phyloP scores from a whole-genome alignment of 2,113 vertebrate genomes.

The Xyrauchen texanus region DNA sequence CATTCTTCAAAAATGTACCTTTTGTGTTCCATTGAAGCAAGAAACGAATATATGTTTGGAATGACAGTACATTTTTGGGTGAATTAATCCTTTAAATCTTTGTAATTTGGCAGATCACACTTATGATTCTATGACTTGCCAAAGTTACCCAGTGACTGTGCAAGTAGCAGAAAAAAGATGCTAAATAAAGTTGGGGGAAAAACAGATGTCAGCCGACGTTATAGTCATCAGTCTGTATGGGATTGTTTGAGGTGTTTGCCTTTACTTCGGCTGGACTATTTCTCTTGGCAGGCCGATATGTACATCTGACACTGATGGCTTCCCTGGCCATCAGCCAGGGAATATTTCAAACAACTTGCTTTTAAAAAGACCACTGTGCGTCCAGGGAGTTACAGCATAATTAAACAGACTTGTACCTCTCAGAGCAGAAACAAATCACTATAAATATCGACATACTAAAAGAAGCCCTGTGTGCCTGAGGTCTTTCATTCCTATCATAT shows the following conservation, averaged over 20 bases:
- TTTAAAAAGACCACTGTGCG: constrained; percentile 21
- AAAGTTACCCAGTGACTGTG: constrained; percentile 18
- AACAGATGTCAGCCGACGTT: background rate
- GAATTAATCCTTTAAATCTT: no score
- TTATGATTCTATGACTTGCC: background rate
- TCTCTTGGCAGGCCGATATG: constrained; percentile 34
- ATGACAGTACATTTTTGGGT: no score
- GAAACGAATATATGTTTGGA: no score
- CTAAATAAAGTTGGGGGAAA: background rate
- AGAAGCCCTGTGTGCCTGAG: constrained; percentile 10
- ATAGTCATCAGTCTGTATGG: background rate
- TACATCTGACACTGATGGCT: constrained; percentile 46
- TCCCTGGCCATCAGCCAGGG: constrained; percentile 40
- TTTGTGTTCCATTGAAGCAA: no score
- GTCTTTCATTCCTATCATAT: background rate
- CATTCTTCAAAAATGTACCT: no score
- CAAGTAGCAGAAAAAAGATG: background rate
- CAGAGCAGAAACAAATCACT: constrained; percentile 33
- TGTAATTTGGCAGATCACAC: no score
- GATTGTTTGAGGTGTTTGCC: constrained; percentile 31
- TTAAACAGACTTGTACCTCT: constrained; percentile 42
- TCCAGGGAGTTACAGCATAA: constrained; percentile 31
- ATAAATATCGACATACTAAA: constrained; percentile 46
- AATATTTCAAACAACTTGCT: constrained; percentile 45
- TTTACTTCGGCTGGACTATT: constrained; percentile 28